A percentile compares a stretch with the other conserved stretches of the same genome.
phyloP scores from a whole-genome alignment of 1,140 invertebrate genomes.

The Trissolcus basalis region DNA sequence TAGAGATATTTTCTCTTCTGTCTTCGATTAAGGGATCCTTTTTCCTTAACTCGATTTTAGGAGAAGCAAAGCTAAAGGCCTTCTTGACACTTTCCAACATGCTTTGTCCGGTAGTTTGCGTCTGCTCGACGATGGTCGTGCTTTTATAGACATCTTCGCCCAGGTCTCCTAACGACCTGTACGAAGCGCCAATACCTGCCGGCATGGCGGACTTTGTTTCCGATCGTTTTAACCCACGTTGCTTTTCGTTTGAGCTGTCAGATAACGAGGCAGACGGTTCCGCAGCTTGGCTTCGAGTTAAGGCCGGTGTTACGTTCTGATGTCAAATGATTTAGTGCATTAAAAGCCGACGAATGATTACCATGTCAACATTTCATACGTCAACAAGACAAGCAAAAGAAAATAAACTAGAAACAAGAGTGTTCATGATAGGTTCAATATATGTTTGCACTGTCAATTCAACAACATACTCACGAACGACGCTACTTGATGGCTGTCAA shows the following conservation, averaged over 20 bases:
- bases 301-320: conserved; percentile 20
- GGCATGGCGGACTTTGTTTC: conserved; percentile 73
- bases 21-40: conserved; percentile 77
- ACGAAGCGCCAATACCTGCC: conserved; percentile 79
- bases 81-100: conserved; percentile 80
- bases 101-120: conserved; percentile 74
- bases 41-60: conserved; percentile 74
- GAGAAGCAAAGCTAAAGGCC: conserved; percentile 78
- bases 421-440: conserved; percentile 6
- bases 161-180: conserved; percentile 79
- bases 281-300: conserved; percentile 5
- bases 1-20: conserved; percentile 73
- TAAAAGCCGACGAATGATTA: conserved; percentile 60
- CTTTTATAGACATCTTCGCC: conserved; percentile 81
- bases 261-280: too few species aligned
- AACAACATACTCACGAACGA: conserved; percentile 22
- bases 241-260: conserved; percentile 26
- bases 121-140: conserved; percentile 79
- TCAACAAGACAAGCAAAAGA: conserved; percentile 70
- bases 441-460: conserved; percentile 1
- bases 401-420: conserved; percentile 64
- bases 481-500: conserved; percentile 10
- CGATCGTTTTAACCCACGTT: conserved; percentile 51
- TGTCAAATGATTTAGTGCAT: conserved; percentile 48
- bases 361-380: conserved; percentile 69